Conservation (phyloP, 2,113 vertebrate species). For the Cebidichthys violaceus region DNA sequence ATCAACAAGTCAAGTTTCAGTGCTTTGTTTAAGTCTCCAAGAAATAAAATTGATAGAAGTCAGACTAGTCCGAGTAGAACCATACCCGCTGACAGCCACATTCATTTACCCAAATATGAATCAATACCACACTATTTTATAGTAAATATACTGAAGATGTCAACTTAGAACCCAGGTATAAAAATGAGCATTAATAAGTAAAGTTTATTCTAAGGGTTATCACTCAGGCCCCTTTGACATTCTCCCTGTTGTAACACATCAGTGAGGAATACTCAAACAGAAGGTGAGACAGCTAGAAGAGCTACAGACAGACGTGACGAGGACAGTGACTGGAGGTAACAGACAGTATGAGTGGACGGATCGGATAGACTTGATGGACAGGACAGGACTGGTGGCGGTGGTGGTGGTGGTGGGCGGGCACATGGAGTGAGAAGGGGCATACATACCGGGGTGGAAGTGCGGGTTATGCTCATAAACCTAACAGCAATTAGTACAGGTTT, state of each 20-base stretch:
- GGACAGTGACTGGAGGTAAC: slow-evolving; percentile 20
- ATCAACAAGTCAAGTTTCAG: neutral
- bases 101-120: neutral
- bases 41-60: neutral
- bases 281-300: slow-evolving; percentile 23
- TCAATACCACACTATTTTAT: neutral
- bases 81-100: neutral
- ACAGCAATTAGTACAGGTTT: slow-evolving; percentile 99
- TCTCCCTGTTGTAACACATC: neutral
- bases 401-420: slow-evolving; percentile 23
- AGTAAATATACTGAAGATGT: neutral
- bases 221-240: no score
- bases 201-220: no score
- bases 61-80: neutral
- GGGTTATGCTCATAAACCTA: slow-evolving; percentile 99
- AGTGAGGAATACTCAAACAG: slow-evolving; percentile 34
- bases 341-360: slow-evolving; percentile 51
- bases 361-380: slow-evolving; percentile 35
- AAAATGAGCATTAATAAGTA: neutral
- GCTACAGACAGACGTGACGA: slow-evolving; percentile 36
- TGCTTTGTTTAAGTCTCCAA: neutral
- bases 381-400: slow-evolving; percentile 52
- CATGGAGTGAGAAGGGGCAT: slow-evolving; percentile 70
- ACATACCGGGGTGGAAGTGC: slow-evolving; percentile 87
- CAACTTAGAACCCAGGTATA: neutral